Base-by-base conservation (phyloP, 1,140 invertebrate species). In the Glomeris maerens region DNA sequence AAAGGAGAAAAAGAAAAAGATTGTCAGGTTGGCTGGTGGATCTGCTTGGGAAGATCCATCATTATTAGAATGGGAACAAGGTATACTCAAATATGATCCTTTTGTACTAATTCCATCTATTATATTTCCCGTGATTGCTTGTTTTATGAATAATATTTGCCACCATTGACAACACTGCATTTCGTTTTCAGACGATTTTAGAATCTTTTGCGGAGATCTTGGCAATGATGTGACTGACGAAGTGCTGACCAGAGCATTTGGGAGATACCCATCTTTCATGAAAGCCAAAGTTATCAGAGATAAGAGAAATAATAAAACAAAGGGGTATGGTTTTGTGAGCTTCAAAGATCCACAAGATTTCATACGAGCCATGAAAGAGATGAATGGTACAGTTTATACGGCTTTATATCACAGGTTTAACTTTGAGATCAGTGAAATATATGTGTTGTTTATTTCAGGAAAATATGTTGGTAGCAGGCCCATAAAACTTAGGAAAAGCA, bases 201-300 rank as follows among this genome's bases (percentile, higher is more conserved):
- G 95, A 55, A 84, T 99, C 65, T 99, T 99, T 68, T 97, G 93
- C 66, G 96, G 96, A 28, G 96, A 99, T 76, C 72, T 99, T 3
- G 96, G 96, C 2, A 98, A 98, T 67, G 95, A 98, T 69, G 94
- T 98, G 1, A 98, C 92, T 0, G 95, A 99, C 63, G 95, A 98
- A 66, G 77, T 94, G 42, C 70, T 99, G 7, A 80, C 83, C 1
- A 72, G 93, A 59, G 93, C 92, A 1, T 99, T 99, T 62, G 84
- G 84, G 59, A 92, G 93, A 65, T 99, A 88, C 72, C 78, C 83
- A 0, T 95, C 92, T 36, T 98, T 98, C 68, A 76, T 85, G 62
- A 83, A 81, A 65, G 94, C 95, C 0, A 93, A 93, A 67, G 94
- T 99, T 3, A 79, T 98, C 1, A 72, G 95, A 54, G 95, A 99